Evolutionary conservation across 1,140 invertebrate genomes (phyloP), one percentile per base, ranked within the genome.

Genomic region (Heliconius eleuchia): DNA sequence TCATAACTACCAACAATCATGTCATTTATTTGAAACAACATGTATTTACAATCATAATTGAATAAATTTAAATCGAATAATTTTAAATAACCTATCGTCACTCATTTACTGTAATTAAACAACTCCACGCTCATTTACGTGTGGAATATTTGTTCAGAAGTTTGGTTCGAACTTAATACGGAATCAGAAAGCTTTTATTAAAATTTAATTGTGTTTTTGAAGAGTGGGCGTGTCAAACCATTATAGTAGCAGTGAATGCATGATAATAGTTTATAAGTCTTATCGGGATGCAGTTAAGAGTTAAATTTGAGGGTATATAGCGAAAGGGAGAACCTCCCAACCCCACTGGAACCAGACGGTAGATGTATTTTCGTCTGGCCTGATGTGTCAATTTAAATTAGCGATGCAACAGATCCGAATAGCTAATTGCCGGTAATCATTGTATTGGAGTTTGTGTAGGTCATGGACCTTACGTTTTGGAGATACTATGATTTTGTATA

Each of bases 381-480:
- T 89, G 89, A 92, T 92, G 80, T 90, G 92, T 90, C 92, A 92
- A 92, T 94, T 92, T 91, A 85, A 93, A 93, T 94, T 94, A 94
- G 89, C 84, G 80, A 87, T 89, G 88, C 87, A 90, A 84, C 81
- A 77, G 82, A 84, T 82, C 81, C 81, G 85, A 90, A 89, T 91
- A 73, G 74, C 42, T 78, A 80, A 80, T 77, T 73, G 52, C 42
- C 39, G 66, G 42, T 71, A 71, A 77, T 77, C n/a, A 77, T 71
- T 71, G 55, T 57, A 57, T 57, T 60, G 16, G 42, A 50, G 30
- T 66, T 39, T 57, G 30, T 75, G 37, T 66, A 66, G n/a, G 27
- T 66, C 27, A 57, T 75, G 74, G 13, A 75, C 74, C 70, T 71
- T 71, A 11, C 16, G 70, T 30, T 71, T 23, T 57, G n/a, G 7